phyloP scores from a whole-genome alignment of 1,140 invertebrate genomes.

The Euura saliciscinereae region DNA sequence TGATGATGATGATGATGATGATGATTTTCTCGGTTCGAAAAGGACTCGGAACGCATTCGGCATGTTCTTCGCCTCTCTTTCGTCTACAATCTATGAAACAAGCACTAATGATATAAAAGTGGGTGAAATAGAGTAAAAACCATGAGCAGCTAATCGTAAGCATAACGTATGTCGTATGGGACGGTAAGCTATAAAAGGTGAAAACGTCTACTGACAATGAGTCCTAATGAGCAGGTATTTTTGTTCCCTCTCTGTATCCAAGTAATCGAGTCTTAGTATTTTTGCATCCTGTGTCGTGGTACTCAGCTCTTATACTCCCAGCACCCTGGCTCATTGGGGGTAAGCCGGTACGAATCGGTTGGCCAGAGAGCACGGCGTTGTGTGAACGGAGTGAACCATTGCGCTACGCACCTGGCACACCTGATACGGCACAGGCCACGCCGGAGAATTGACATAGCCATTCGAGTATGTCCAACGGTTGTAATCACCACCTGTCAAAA shows the following conservation, averaged over 20 bases:
- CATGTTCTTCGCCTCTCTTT: no score
- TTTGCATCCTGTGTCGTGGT: conserved; percentile 30
- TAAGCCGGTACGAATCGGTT: conserved; percentile 59
- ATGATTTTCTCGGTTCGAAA: no score
- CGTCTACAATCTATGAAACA: background rate
- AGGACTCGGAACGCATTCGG: no score
- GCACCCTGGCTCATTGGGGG: conserved; percentile 42
- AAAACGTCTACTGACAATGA: background rate
- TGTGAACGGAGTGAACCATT: conserved; percentile 62
- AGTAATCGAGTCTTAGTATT: background rate
- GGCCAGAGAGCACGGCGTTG: conserved; percentile 58
- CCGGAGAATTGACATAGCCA: conserved; percentile 59
- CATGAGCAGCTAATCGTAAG: conserved; percentile 17
- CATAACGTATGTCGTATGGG: conserved; percentile 14
- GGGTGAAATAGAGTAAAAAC: background rate
- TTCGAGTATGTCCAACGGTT: conserved; percentile 59
- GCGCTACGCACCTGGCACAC: conserved; percentile 60
- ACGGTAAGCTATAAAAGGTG: conserved; percentile 7
- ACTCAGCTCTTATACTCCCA: conserved; percentile 24
- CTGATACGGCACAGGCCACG: conserved; percentile 58
- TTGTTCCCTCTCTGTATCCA: background rate
- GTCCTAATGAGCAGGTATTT: background rate
- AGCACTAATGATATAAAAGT: background rate
- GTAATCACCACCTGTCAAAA: conserved; percentile 61
- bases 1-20: no score